Base-by-base conservation (phyloP, 2,888 invertebrate species). In the Tiliacea aurago region DNA sequence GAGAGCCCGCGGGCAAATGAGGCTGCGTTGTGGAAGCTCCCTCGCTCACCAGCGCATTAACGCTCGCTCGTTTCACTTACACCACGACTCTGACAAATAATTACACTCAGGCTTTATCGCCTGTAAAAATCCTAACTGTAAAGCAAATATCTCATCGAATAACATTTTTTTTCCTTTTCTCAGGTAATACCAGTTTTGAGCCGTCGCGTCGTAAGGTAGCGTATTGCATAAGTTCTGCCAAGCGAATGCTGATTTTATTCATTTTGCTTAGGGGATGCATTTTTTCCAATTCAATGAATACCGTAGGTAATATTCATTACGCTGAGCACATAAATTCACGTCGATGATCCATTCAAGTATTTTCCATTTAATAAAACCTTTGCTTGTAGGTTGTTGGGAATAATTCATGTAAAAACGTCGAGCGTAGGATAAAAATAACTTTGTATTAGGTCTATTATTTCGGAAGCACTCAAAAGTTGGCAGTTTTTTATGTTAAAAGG, bases 181-280 rank as follows among this genome's bases (percentile, higher is more conserved):
- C 82, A 86, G 88, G 88, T 86, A 88, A 84, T 33, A 59, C 73
- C 64, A 74, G 63, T 77, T 67, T 71, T 73, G 43, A 62, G 68
- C 62, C n/a, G 62, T 18, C 47, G 49, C 49, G 37, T 70, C 53
- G 23, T 11, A 72, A 64, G 77, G 84, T 86, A 86, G 80, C 37
- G 59, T 77, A 73, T 28, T 2, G 51, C 15, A 51, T 58, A 59
- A 55, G n/a, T 47, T 41, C 59, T 61, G 66, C 62, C 20, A n/a
- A 23, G 76, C 84, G 73, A 81, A 76, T 64, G 61, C 18, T 43
- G 4, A 45, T 53, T 72, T 67, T 37, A 62, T 63, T 84, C 56
- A 56, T 71, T 70, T 64, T 51, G 43, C 45, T 66, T 41, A 28
- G 7, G 47, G 51, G 37, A 51, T 82, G 61, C 49, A 53, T 47